Percentiles rank a stretch among this genome's conserved stretches.
Conservation (phyloP, 2,113 vertebrate species). For the Tamias sibiricus region DNA sequence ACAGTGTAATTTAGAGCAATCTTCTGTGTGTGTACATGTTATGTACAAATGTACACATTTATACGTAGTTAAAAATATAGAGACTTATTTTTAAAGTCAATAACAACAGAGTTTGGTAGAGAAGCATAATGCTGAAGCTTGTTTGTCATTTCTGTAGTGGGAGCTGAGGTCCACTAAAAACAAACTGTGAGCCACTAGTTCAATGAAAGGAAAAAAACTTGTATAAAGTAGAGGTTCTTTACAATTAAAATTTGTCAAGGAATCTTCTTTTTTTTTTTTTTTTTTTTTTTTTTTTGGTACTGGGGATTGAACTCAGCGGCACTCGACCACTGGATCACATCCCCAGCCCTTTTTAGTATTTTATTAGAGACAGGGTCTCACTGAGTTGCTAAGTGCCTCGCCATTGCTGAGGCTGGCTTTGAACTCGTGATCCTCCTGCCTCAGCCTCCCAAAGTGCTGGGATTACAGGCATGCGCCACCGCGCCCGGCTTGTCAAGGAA, state of each 20-base stretch:
- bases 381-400: too few species aligned
- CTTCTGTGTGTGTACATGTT: background rate
- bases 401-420: too few species aligned
- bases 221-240: background rate
- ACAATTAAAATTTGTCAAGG: constrained; percentile 42
- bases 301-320: too few species aligned
- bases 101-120: background rate
- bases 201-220: background rate
- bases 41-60: background rate
- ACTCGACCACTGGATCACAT: too few species aligned
- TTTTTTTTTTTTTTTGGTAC: too few species aligned
- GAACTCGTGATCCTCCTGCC: too few species aligned
- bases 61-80: constrained; percentile 7
- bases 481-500: background rate
- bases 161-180: background rate
- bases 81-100: background rate
- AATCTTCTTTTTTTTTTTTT: too few species aligned
- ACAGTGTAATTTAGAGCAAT: constrained; percentile 29
- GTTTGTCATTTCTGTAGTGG: constrained; percentile 8
- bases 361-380: too few species aligned
- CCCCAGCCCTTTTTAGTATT: too few species aligned
- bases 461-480: too few species aligned
- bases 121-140: constrained; percentile 47
- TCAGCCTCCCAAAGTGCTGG: too few species aligned
- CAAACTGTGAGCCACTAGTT: background rate